Conservation (phyloP, 2,888 invertebrate species). For the Luperina testacea region DNA sequence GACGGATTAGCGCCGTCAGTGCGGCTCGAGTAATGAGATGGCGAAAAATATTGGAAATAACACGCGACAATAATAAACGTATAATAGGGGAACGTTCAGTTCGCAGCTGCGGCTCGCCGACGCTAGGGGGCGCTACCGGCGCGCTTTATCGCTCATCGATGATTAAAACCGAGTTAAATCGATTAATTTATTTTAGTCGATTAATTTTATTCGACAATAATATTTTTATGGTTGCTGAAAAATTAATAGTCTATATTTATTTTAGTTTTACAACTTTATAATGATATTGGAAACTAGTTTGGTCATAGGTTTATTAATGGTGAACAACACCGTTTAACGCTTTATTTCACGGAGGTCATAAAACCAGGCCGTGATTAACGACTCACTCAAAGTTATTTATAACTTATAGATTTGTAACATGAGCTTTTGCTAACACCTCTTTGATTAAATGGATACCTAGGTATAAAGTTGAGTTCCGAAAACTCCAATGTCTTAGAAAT, state of each 20-base stretch:
- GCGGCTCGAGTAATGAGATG: conserved; percentile 86
- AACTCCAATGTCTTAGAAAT: not conserved
- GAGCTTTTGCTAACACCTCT: conserved; percentile 22
- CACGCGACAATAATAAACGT: conserved; percentile 84
- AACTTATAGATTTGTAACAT: conserved; percentile 35
- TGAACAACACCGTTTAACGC: conserved; percentile 17
- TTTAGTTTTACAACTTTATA: conserved; percentile 48
- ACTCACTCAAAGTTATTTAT: conserved; percentile 34
- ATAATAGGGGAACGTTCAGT: conserved; percentile 74
- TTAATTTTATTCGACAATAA: conserved; percentile 39
- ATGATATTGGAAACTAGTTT: conserved; percentile 48
- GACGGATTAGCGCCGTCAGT: conserved; percentile 86
- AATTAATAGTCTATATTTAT: conserved; percentile 38
- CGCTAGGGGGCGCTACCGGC: conserved; percentile 80
- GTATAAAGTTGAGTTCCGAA: not conserved
- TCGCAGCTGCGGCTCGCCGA: conserved; percentile 79
- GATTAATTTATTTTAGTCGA: conserved; percentile 54
- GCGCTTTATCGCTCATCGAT: conserved; percentile 62
- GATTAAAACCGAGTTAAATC: conserved; percentile 67
- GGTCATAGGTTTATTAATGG: conserved; percentile 38
- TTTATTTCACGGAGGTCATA: conserved; percentile 44
- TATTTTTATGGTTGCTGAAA: conserved; percentile 38
- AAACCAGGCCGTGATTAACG: conserved; percentile 48
- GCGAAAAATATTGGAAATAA: conserved; percentile 88
- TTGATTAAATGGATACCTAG: conserved; percentile 25